Evolutionary conservation across 2,888 invertebrate species (phyloP).

Genomic region (Zaprionus obscuricornis): DNA sequence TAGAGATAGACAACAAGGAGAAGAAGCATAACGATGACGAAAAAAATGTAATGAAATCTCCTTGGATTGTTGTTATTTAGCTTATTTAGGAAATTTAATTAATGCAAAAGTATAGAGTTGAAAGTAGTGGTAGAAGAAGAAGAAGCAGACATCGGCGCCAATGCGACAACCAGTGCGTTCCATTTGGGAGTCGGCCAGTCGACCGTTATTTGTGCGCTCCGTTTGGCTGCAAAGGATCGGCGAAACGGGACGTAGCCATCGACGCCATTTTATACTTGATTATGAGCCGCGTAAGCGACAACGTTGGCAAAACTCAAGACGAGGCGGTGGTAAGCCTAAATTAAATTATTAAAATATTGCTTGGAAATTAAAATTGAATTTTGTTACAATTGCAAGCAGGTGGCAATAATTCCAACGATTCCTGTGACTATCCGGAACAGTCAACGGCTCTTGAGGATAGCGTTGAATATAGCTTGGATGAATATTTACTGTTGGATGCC

Average conservation of each 20-base stretch:
- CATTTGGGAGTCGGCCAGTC: conserved; percentile 87
- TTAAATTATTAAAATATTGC: background rate
- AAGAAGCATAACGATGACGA: conserved; percentile 31
- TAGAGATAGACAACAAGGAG: too few relatives aligned
- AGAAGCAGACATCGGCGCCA: background rate
- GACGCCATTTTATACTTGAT: conserved; percentile 82
- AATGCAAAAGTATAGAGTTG: conserved; percentile 16
- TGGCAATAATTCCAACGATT: conserved; percentile 38
- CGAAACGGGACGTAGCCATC: conserved; percentile 84
- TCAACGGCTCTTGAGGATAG: conserved; percentile 28
- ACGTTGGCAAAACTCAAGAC: conserved; percentile 43
- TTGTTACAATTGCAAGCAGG: conserved; percentile 24
- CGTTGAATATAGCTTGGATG: conserved; percentile 52
- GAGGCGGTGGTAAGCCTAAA: conserved; percentile 29
- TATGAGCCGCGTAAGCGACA: conserved; percentile 74
- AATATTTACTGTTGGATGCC: conserved; percentile 59
- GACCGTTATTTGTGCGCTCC: conserved; percentile 86
- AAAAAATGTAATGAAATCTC: conserved; percentile 16
- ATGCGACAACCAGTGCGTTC: conserved; percentile 82
- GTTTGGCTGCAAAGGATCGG: conserved; percentile 87
- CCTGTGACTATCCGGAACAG: conserved; percentile 44
- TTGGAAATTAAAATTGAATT: too few relatives aligned
- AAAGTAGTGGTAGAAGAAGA: background rate
- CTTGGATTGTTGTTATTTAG: conserved; percentile 35
- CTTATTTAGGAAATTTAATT: conserved; percentile 44